phyloP scores from a whole-genome alignment of 2,113 vertebrate genomes.

The human region DNA sequence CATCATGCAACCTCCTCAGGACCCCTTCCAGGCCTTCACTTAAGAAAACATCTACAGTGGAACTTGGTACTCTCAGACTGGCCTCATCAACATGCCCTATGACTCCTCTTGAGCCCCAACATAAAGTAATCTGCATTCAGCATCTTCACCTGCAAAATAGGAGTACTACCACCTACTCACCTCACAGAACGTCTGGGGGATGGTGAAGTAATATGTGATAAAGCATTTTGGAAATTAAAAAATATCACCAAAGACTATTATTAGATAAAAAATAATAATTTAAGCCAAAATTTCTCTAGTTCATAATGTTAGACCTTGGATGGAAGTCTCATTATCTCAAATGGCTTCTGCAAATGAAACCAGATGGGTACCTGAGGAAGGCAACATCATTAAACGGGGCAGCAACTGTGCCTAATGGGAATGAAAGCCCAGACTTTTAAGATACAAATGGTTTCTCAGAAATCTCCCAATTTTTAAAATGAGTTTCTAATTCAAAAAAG shows the following conservation, averaged over 20 bases:
- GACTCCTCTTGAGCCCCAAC: background rate
- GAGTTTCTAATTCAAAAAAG: background rate
- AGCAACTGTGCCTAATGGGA: background rate
- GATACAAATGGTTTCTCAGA: background rate
- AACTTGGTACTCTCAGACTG: too few species aligned
- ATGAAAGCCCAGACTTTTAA: background rate
- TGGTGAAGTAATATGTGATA: background rate
- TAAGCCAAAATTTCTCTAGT: background rate
- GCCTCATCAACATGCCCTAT: fast-evolving
- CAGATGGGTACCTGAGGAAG: background rate
- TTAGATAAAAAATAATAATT: background rate
- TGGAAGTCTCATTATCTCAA: background rate
- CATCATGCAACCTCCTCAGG: background rate
- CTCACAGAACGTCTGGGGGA: background rate
- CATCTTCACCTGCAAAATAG: background rate
- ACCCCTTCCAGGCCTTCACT: background rate
- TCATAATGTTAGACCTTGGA: background rate
- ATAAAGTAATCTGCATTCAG: background rate
- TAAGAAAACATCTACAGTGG: background rate
- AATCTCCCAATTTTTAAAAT: background rate
- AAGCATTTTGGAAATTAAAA: background rate
- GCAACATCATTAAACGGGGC: fast-evolving
- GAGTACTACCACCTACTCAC: too few species aligned
- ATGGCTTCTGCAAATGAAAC: background rate
- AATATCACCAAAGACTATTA: background rate